Evolutionary conservation across 2,797 vertebrate species (phyloP), one percentile per base, ranked within the genome.

Genomic region (Danio albolineatus): DNA sequence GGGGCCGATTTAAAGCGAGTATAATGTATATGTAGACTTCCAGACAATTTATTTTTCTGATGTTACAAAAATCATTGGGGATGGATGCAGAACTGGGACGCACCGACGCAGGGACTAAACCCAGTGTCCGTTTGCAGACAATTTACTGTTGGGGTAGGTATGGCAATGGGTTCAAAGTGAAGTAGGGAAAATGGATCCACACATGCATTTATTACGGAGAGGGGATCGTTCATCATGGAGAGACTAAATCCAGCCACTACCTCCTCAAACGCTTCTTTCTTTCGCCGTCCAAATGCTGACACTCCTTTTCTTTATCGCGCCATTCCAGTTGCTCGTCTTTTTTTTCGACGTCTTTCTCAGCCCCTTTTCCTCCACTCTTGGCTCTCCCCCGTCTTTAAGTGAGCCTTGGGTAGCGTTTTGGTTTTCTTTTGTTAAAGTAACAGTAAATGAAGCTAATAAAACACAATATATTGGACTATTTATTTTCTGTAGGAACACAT

Each of bases 401-500:
- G 60, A 75, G 69, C 59, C 12, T 60, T 76, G 81, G 70, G 78
- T 76, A 64, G 70, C 36, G 48, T 83, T 84, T 66, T 64, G 51
- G 64, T 66, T 70, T 78, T 74, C 67, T 73, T 80, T 83, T 78
- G 78, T 85, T 71, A 67, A 74, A 83, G 81, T 77, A 79, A 84
- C 61, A 84, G 75, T 75, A 83, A 87, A 84, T 79, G 78, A 83
- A 73, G 66, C 82, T 80, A 85, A 83, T 83, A 84, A 86, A 86
- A 82, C 66, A 69, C 69, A 82, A 82, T 79, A 81, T 83, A 81
- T 78, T 86, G 84, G 78, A 80, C 76, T 80, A 83, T 86, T 86
- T 86, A 82, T 85, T 84, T 84, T 86, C 82, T 81, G 74, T 79
- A 84, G 72, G 85, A 83, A 78, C 80, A 85, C 85, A 79, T 85